Evolutionary conservation across 1,140 invertebrate genomes (phyloP).

Genomic region (Diplogasteroides magnus): DNA sequence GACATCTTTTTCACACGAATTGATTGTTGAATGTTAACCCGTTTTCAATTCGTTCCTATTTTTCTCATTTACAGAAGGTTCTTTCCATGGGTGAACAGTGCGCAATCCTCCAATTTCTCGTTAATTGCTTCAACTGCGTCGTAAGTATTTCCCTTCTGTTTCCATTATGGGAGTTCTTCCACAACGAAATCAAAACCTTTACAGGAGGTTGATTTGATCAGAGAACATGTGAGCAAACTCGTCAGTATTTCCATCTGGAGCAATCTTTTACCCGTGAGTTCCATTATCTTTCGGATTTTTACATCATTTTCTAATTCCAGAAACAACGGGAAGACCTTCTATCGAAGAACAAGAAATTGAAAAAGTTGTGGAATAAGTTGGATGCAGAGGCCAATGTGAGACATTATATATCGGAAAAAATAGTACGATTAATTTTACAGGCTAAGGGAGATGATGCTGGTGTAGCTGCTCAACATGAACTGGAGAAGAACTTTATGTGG

Average conservation of each 20-base stretch:
- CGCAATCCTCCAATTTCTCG: conserved; percentile 79
- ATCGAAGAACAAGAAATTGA: conserved; percentile 77
- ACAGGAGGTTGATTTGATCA: conserved; percentile 82
- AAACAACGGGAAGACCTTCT: conserved; percentile 77
- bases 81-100: conserved; percentile 74
- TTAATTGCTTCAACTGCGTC: conserved; percentile 87
- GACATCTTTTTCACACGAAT: not conserved
- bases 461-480: conserved; percentile 69
- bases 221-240: conserved; percentile 82
- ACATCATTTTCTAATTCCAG: conserved; percentile 53
- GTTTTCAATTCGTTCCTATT: too few relatives aligned
- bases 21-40: too few relatives aligned
- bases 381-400: conserved; percentile 69
- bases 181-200: conserved; percentile 29
- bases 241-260: conserved; percentile 90
- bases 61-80: too few relatives aligned
- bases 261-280: conserved; percentile 70
- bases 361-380: conserved; percentile 83
- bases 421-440: too few relatives aligned
- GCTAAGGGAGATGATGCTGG: too few relatives aligned
- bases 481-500: conserved; percentile 81
- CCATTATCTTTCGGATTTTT: conserved; percentile 15
- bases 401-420: too few relatives aligned
- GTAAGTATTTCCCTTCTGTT: conserved; percentile 47
- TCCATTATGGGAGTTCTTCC: conserved; percentile 26